phyloP scores from a whole-genome alignment of 2,113 vertebrate species.

The Alouatta palliata region DNA sequence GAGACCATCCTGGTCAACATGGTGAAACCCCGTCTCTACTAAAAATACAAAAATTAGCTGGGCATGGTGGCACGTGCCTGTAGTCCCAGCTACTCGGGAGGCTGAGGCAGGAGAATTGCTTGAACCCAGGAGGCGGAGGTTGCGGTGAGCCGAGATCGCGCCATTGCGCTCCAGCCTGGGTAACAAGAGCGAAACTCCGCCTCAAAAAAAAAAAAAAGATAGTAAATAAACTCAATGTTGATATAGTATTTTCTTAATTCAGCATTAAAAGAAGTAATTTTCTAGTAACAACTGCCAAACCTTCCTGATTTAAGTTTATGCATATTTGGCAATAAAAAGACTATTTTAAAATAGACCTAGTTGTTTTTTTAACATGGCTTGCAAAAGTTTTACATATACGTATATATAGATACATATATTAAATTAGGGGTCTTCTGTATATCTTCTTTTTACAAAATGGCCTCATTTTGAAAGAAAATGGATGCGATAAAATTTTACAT shows the following conservation, averaged over 20 bases:
- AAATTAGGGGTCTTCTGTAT: conserved; percentile 63
- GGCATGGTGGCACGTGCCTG: too few relatives aligned
- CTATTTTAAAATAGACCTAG: conserved; percentile 62
- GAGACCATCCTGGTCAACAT: too few relatives aligned
- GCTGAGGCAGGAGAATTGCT: too few relatives aligned
- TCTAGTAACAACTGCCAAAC: conserved; percentile 30
- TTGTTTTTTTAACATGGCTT: conserved; percentile 49
- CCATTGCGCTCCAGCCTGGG: too few relatives aligned
- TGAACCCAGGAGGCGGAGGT: too few relatives aligned
- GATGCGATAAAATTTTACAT: conserved; percentile 85
- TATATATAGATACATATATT: background rate
- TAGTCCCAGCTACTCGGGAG: too few relatives aligned
- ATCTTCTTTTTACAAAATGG: conserved; percentile 79
- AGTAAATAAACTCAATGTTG: background rate
- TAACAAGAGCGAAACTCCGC: too few relatives aligned
- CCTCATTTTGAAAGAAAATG: conserved; percentile 84
- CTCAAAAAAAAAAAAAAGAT: too few relatives aligned
- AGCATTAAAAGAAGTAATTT: conserved; percentile 58
- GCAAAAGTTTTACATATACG: conserved; percentile 17
- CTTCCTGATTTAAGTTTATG: conserved; percentile 39
- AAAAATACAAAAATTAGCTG: too few relatives aligned
- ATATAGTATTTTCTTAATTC: background rate
- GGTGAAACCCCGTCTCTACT: too few relatives aligned
- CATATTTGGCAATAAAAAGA: background rate
- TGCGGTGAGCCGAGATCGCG: too few relatives aligned